Base-by-base conservation (phyloP, 2,797 vertebrate genomes). In the Emys orbicularis region DNA sequence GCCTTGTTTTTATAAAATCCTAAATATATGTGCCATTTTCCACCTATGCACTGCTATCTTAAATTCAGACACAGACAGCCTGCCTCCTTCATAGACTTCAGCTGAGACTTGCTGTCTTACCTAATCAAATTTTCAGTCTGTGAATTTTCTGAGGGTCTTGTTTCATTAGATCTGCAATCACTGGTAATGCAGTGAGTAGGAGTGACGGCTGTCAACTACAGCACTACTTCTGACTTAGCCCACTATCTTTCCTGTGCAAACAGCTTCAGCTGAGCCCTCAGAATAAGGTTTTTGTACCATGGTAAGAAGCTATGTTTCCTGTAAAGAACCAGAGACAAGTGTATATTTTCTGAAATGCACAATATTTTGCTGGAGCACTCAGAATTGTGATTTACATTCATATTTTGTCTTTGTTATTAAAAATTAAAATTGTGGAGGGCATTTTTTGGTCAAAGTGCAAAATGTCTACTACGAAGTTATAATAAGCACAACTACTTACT, bases 11-110 rank as follows among this genome's bases (percentile, higher is more conserved):
- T 87, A 94, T 29, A 90, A 90, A 96, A 68, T 34, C 3, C 57
- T 91, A 31, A 4, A 37, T 82, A 41, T 44, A n/a, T 1, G 25
- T 89, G 84, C 53, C 49, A 77, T 52, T 93, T 95, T 94, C 89
- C 94, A 76, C 82, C 90, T 92, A 25, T 50, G 81, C 16, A 6
- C 29, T 74, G 50, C 47, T 87, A 44, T 92, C 44, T 86, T 92
- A 53, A 81, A 95, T 79, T 77, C 79, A 65, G 25, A 54, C 5
- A 87, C 52, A 87, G 76, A 37, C 86, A 90, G 83, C 84, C 88
- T 92, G 93, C 92, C 87, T 89, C 89, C 82, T 95, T 94, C 94
- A 90, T 96, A 90, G 97, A 90, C 95, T 89, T 87, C 84, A 93
- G 90, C 93, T 92, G 95, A 97, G 88, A 41, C 87, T 92, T 92